Base-by-base conservation (phyloP, 2,797 vertebrate species). In the Poeciliopsis infans region DNA sequence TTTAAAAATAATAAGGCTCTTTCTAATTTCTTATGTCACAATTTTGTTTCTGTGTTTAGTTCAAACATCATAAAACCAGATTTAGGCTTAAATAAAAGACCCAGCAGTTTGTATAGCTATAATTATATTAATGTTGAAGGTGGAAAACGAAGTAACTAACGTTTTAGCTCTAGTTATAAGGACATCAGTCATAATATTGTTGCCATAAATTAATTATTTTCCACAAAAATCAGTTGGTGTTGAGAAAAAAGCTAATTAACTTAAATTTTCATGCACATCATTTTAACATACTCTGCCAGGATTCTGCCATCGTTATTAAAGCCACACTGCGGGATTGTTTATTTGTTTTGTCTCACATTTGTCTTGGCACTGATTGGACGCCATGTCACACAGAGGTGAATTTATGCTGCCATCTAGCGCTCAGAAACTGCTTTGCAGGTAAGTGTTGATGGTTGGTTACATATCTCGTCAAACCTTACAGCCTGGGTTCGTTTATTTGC, bases 321-420 rank as follows among this genome's bases (percentile, higher is more conserved):
- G 25, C 5, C 69, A 33, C 77, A 31, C 70, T 49, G 79, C 28
- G 36, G 33, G 8, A 23, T 15, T 45, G 45, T 49, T 41, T 13
- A 47, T 8, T 75, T 49, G 71, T 12, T 45, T 23, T 7, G 43
- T 23, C 16, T 83, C 71, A 33, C 18, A 36, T 84, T 64, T 57
- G 61, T 57, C 39, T 23, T 2, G 12, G 68, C 68, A 39, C 70
- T 46, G 33, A 76, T 45, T 43, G 12, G 49, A 36, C 43, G 74
- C 57, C 68, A 43, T 43, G 4, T 43, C 4, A 41, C 36, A 20
- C 33, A 10, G 33, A 23, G 2, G 7, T 81, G 73, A 41, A 8
- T 51, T 0, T n/a, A 75, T 78, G 41, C 59, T 28, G 83, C 79
- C 83, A 78, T 74, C 83, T 81, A 64, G 71, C 78, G 89, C 55